Evolutionary conservation across 2,113 vertebrate species (phyloP).

Genomic region (Rhabdomys dilectus): DNA sequence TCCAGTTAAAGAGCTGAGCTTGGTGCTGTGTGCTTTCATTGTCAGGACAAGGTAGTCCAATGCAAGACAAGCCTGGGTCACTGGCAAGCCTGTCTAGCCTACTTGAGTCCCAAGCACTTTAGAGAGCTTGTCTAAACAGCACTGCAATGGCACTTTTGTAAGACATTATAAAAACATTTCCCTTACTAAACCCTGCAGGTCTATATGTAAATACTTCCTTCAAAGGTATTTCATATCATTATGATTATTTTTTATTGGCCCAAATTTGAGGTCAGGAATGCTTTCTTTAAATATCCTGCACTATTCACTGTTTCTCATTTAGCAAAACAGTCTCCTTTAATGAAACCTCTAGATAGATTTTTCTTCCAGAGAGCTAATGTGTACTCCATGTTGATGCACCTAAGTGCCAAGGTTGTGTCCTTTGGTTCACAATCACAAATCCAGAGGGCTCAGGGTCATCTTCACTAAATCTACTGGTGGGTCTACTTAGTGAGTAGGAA

Average conservation of each 20-base stretch:
- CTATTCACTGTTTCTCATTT: background rate
- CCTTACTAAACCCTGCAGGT: background rate
- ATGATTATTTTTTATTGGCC: background rate
- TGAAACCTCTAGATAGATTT: background rate
- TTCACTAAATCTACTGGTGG: background rate
- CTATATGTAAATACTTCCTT: background rate
- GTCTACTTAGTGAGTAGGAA: background rate
- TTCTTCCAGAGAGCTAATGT: background rate
- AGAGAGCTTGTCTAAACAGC: background rate
- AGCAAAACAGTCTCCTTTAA: background rate
- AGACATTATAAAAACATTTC: background rate
- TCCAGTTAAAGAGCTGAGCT: background rate
- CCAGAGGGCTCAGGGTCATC: background rate
- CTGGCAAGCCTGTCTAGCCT: background rate
- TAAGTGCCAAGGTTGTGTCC: background rate
- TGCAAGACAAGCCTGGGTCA: background rate
- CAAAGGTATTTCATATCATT: background rate
- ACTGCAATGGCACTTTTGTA: background rate
- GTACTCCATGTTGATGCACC: background rate
- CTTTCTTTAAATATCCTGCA: background rate
- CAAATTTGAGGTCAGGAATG: background rate
- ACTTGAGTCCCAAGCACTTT: background rate
- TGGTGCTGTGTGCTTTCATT: background rate
- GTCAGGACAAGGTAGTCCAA: background rate
- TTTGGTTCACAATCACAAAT: background rate